phyloP scores from a whole-genome alignment of 2,797 vertebrate genomes.

The Rhinatrema bivittatum region DNA sequence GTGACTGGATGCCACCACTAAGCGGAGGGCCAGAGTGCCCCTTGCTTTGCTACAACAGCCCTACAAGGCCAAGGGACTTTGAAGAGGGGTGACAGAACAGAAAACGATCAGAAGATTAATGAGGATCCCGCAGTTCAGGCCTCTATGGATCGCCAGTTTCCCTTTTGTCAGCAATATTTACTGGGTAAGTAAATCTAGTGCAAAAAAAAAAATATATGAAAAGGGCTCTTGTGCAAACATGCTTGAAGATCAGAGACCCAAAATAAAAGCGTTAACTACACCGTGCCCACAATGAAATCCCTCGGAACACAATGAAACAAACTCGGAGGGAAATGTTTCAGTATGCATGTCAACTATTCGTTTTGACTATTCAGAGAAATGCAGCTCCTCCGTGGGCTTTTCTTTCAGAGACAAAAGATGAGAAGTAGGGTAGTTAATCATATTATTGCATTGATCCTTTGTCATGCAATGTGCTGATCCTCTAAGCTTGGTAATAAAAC shows the following conservation, averaged over 20 bases:
- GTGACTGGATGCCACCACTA: slow-evolving; percentile 34
- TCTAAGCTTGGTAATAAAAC: slow-evolving; percentile 27
- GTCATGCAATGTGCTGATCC: slow-evolving; percentile 32
- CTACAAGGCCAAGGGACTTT: slow-evolving; percentile 52
- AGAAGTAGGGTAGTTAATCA: slow-evolving; percentile 25
- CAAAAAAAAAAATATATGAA: slow-evolving; percentile 46
- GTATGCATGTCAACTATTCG: slow-evolving; percentile 31
- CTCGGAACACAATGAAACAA: slow-evolving; percentile 1
- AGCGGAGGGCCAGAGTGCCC: slow-evolving; percentile 36
- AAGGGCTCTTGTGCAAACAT: slow-evolving; percentile 31
- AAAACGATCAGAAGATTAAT: slow-evolving; percentile 65
- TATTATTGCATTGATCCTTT: slow-evolving; percentile 30
- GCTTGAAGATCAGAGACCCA: slow-evolving; percentile 40
- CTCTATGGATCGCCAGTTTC: slow-evolving; percentile 54
- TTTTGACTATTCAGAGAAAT: slow-evolving; percentile 24
- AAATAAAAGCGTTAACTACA: slow-evolving; percentile 41
- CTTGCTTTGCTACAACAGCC: slow-evolving; percentile 40
- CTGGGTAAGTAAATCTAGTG: slow-evolving; percentile 40
- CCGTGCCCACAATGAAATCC: slow-evolving; percentile 33
- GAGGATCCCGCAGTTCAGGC: slow-evolving; percentile 51
- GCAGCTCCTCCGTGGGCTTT: slow-evolving; percentile 21
- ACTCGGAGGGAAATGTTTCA: slow-evolving; percentile 21
- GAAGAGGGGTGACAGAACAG: slow-evolving; percentile 50
- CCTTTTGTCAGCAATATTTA: slow-evolving; percentile 55
- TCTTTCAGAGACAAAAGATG: slow-evolving; percentile 30